Evolutionary conservation across 1,140 invertebrate species (phyloP), one percentile per base, ranked within the genome.

Genomic region (Pogonus chalceus): DNA sequence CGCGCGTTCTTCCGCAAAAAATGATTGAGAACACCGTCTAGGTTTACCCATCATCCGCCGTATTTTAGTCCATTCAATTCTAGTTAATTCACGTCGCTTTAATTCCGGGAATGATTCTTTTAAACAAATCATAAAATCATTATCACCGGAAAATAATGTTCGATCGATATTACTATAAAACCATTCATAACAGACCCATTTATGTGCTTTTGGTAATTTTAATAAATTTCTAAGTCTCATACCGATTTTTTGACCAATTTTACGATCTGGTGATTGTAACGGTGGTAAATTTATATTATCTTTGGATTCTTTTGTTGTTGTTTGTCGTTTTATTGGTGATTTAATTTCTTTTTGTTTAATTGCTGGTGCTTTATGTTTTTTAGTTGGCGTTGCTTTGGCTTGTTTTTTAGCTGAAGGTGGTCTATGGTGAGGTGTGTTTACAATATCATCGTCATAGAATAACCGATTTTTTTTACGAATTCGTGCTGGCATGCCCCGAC

Each of bases 111-210:
- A 97, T 3, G 90, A 87, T 71, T 98, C 95, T 68, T 85, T 87
- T 16, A 99, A 72, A 67, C 93, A 96, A 47, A 92, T 87, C 73
- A 88, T 87, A 68, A 98, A 98, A 75, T 98, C 96, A 75, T 98
- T 98, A 64, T 97, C 92, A 48, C 91, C 92, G 59, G 91, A 81
- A 73, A 99, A 98, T 9, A 99, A 74, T 47, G 91, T 86, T 65
- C 88, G 91, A 70, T 98, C 95, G 60, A 98, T 88, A 67, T 96
- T 97, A 62, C 94, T 98, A 69, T 98, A 99, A 75, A 99, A 99
- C 86, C 94, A 98, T 70, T 99, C 96, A 72, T 94, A 97, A 68
- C 92, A 97, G 1, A 98, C 93, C 93, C 94, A 99, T 76, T 95
- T 96, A 70, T 98, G 95, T 20, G 96, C 96, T 76, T 98, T 98